Conservation (phyloP, 2,113 vertebrate species). For the Pavo muticus region DNA sequence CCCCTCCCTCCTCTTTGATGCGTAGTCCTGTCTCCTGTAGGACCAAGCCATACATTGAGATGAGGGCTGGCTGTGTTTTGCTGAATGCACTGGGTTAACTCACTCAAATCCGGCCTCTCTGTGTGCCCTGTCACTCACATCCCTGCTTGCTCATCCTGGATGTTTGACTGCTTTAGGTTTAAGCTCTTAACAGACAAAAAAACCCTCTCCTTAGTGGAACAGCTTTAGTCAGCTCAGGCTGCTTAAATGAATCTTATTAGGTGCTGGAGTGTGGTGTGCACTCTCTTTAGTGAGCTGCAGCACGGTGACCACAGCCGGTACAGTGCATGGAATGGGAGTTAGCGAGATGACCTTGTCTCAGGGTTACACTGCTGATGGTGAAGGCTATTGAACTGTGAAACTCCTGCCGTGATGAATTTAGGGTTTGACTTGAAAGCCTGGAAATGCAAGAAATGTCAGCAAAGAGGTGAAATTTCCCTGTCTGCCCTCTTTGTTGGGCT, state of each 20-base stretch:
- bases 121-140: neutral
- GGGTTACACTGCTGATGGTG: neutral
- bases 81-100: neutral
- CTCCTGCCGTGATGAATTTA: neutral
- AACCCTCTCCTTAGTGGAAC: slow-evolving; percentile 26
- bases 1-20: neutral
- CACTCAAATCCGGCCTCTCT: neutral
- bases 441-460: neutral
- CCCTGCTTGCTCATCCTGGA: slow-evolving; percentile 7
- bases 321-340: neutral
- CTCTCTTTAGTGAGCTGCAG: neutral
- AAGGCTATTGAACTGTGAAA: neutral
- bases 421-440: neutral
- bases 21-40: neutral
- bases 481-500: neutral
- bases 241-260: slow-evolving; percentile 62
- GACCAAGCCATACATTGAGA: neutral
- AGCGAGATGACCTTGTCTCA: neutral
- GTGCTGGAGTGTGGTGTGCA: neutral
- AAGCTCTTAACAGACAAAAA: neutral
- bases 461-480: neutral
- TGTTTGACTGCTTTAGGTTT: slow-evolving; percentile 1
- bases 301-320: neutral
- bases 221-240: slow-evolving; percentile 62
- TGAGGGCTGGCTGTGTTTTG: neutral